Percentiles rank a stretch among this genome's conserved stretches.
Conservation (phyloP, 1,140 invertebrate species). For the Antheraea pernyi region DNA sequence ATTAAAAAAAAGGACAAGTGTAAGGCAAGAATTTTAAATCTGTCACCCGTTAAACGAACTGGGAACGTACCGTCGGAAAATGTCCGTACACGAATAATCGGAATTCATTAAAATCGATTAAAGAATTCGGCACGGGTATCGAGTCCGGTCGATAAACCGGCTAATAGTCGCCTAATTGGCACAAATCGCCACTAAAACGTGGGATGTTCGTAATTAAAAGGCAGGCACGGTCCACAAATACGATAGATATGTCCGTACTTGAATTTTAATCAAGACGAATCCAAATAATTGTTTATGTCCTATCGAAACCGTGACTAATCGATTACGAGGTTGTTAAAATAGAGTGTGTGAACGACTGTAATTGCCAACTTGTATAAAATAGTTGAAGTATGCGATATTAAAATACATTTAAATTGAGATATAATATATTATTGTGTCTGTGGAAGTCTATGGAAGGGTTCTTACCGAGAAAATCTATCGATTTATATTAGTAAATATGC, state of each 20-base stretch:
- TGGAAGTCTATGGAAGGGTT: too few relatives aligned
- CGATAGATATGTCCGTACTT: slow-evolving; percentile 22
- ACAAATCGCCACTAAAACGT: slow-evolving; percentile 34
- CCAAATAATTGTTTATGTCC: slow-evolving; percentile 24
- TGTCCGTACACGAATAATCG: slow-evolving; percentile 42
- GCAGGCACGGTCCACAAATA: slow-evolving; percentile 17
- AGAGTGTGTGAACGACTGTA: slow-evolving; percentile 11
- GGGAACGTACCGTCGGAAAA: slow-evolving; percentile 62
- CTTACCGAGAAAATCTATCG: too few relatives aligned
- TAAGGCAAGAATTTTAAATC: slow-evolving; percentile 77
- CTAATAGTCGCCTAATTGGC: slow-evolving; percentile 32
- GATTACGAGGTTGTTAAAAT: slow-evolving; percentile 7
- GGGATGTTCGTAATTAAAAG: slow-evolving; percentile 31
- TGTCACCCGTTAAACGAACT: slow-evolving; percentile 70
- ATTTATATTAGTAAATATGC: too few relatives aligned
- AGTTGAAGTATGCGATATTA: not conserved
- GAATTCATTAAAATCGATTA: slow-evolving; percentile 65
- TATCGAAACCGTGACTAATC: slow-evolving; percentile 4
- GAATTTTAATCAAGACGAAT: slow-evolving; percentile 24
- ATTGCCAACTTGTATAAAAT: slow-evolving; percentile 5
- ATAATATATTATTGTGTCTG: too few relatives aligned
- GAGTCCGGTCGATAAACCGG: slow-evolving; percentile 23
- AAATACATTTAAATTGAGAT: not conserved
- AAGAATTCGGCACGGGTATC: slow-evolving; percentile 39
- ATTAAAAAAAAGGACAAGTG: slow-evolving; percentile 60